Evolutionary conservation across 2,888 invertebrate genomes (phyloP).

Genomic region (Hemicrepidius hirtus): DNA sequence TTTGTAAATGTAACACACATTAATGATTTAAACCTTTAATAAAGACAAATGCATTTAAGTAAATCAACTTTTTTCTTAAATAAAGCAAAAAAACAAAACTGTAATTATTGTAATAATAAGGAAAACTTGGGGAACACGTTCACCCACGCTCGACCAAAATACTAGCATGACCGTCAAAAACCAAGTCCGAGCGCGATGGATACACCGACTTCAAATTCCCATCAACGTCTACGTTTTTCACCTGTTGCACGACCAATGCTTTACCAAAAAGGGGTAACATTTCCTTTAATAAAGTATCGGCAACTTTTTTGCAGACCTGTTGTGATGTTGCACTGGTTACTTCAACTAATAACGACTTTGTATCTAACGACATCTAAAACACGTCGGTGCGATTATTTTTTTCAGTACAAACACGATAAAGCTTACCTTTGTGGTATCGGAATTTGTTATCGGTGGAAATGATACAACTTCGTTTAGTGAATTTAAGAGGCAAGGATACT

Average conservation of each 20-base stretch:
- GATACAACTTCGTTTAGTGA: constrained; percentile 82
- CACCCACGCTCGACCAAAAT: constrained; percentile 53
- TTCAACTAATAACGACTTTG: constrained; percentile 82
- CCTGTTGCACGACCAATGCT: constrained; percentile 77
- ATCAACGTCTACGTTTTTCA: constrained; percentile 81
- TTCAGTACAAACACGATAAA: not conserved
- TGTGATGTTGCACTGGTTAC: constrained; percentile 83
- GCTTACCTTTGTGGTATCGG: constrained; percentile 84
- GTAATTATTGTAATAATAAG: not conserved
- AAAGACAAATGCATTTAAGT: not conserved
- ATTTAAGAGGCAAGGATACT: constrained; percentile 84
- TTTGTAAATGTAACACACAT: constrained; percentile 6
- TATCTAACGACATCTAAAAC: constrained; percentile 79
- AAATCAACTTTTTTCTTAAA: not conserved
- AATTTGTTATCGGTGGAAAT: constrained; percentile 91
- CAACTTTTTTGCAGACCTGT: constrained; percentile 79
- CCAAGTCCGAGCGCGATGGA: constrained; percentile 85
- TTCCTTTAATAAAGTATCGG: constrained; percentile 81
- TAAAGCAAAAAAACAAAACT: not conserved
- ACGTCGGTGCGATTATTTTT: not conserved
- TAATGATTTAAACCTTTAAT: constrained; percentile 18
- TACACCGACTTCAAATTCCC: constrained; percentile 84
- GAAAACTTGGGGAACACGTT: not conserved
- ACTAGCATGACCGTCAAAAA: constrained; percentile 68
- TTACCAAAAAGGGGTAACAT: constrained; percentile 74